Conservation (phyloP, 2,113 vertebrate species). For the Scortum barcoo region DNA sequence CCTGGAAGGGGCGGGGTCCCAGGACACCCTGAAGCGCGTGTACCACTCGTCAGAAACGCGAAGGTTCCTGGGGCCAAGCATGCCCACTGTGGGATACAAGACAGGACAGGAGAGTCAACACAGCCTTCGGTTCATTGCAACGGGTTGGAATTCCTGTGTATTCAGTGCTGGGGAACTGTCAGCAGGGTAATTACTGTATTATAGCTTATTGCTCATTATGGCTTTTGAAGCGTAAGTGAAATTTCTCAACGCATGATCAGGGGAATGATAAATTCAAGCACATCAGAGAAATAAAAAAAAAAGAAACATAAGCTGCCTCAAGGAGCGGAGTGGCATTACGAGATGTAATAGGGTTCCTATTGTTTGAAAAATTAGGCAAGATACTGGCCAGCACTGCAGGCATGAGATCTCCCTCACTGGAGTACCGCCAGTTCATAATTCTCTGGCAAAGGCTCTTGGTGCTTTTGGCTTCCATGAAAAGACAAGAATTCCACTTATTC, state of each 20-base stretch:
- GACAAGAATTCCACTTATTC: constrained; percentile 47
- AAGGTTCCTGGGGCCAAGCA: constrained; percentile 94
- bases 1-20: constrained; percentile 93
- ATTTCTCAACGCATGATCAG: constrained; percentile 18
- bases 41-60: constrained; percentile 98
- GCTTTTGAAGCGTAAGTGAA: constrained; percentile 24
- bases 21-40: constrained; percentile 96
- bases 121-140: constrained; percentile 2
- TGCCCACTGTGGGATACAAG: constrained; percentile 86
- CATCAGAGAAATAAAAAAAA: constrained; percentile 33
- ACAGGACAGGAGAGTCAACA: constrained; percentile 40
- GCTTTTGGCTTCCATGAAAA: constrained; percentile 38
- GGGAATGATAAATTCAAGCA: constrained; percentile 15
- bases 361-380: constrained; percentile 49
- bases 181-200: constrained; percentile 38
- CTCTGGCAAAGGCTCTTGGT: constrained; percentile 50
- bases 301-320: constrained; percentile 4
- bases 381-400: constrained; percentile 31
- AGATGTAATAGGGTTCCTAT: constrained; percentile 32
- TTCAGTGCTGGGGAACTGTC: constrained; percentile 18
- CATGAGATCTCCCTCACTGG: constrained; percentile 42
- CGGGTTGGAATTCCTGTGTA: constrained; percentile 10
- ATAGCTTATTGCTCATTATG: constrained; percentile 23
- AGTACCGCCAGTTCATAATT: constrained; percentile 47
- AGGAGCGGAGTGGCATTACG: not conserved